Percentiles rank a stretch among this genome's conserved stretches.
These are phyloP conservation scores for Caenorhabditis brenneri DNA, from an alignment of 1,140 invertebrate species.

Conservation along the genomic window DNA sequence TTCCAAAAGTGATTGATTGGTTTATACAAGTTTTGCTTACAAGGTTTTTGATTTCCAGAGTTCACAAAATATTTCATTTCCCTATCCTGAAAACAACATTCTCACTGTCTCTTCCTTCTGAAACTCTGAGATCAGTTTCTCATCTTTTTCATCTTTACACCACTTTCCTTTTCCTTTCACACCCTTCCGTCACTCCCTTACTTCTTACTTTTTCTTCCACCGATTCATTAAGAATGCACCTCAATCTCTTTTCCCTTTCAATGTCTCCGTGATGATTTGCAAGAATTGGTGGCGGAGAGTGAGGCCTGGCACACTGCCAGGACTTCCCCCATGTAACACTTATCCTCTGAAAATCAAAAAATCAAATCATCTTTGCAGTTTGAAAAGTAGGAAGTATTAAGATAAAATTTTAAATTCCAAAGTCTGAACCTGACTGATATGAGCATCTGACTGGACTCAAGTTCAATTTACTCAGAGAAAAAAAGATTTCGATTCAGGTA, in stretches of 20 bases:
- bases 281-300: not conserved
- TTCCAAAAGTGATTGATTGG: no score
- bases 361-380: not conserved
- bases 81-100: not conserved
- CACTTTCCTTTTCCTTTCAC: not conserved
- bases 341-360: not conserved
- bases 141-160: not conserved
- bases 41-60: no score
- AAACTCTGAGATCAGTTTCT: constrained; percentile 23
- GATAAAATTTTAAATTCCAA: no score
- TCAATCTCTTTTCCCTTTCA: not conserved
- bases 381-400: no score
- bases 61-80: not conserved
- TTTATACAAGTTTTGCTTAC: no score
- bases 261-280: not conserved
- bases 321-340: not conserved
- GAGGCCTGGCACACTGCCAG: not conserved
- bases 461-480: no score
- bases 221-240: constrained; percentile 30
- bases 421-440: no score
- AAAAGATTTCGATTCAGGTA: no score
- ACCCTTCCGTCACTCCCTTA: not conserved
- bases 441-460: no score
- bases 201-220: not conserved
- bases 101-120: not conserved